Percentiles rank a stretch among this genome's conserved stretches.
These are phyloP conservation scores for Bergia puertoricense DNA, from an alignment of 92 coral and sea anemone genomes.

Conservation along the genomic window DNA sequence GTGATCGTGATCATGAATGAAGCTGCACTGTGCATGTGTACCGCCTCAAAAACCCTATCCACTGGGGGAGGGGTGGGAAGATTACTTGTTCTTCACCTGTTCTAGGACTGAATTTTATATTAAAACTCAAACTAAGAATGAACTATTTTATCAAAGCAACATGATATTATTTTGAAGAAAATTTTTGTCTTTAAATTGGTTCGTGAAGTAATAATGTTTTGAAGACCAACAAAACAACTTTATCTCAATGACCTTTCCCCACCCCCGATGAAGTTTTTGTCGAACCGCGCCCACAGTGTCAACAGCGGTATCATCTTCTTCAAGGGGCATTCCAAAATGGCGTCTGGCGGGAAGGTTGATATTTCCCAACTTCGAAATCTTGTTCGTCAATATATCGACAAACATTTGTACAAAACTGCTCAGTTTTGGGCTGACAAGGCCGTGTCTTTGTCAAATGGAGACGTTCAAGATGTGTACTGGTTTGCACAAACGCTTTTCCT, in stretches of 20 bases:
- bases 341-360: slow-evolving; percentile 99
- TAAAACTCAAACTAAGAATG: neutral
- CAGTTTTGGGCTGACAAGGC: slow-evolving; percentile 99
- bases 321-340: slow-evolving; percentile 73
- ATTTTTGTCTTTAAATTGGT: neutral
- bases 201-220: neutral
- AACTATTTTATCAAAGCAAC: neutral
- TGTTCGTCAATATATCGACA: slow-evolving; percentile 94
- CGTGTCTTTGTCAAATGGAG: slow-evolving; percentile 88
- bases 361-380: slow-evolving; percentile 96
- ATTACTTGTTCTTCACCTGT: neutral
- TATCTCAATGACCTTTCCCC: neutral
- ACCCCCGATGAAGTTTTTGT: slow-evolving; percentile 34
- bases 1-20: neutral
- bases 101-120: neutral
- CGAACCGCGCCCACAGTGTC: slow-evolving; percentile 29
- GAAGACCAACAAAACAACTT: neutral
- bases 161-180: too few species aligned
- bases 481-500: slow-evolving; percentile 89
- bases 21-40: slow-evolving; percentile 17
- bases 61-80: slow-evolving; percentile 27
- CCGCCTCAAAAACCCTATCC: neutral
- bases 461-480: slow-evolving; percentile 98
- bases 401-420: slow-evolving; percentile 95
- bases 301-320: slow-evolving; percentile 62